A percentile compares a stretch with the other conserved stretches of the same genome.
Evolutionary conservation across 2,888 invertebrate genomes (phyloP).

Genomic region (Lumbricus terrestris): DNA sequence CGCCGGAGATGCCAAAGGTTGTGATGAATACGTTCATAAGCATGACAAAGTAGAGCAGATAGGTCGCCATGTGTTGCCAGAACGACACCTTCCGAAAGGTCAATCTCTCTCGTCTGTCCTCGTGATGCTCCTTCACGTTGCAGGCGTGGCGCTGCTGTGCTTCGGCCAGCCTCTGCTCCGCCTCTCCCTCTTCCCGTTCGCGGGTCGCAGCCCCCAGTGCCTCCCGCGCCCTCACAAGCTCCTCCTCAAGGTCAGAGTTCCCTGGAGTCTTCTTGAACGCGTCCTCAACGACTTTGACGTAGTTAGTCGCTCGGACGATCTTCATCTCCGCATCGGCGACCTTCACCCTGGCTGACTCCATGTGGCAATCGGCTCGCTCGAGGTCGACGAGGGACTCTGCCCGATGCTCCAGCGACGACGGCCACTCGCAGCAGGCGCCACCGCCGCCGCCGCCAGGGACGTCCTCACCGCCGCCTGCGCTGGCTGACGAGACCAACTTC

Average conservation of each 20-base stretch:
- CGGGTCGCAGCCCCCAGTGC: conserved; percentile 34
- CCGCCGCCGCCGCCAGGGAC: conserved; percentile 26
- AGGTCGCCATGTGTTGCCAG: conserved; percentile 43
- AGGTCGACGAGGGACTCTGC: conserved; percentile 38
- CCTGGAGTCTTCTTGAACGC: conserved; percentile 39
- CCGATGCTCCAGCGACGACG: conserved; percentile 25
- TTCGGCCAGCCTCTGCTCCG: conserved; percentile 39
- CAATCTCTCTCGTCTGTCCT: conserved; percentile 38
- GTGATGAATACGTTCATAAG: conserved; percentile 42
- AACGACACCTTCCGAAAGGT: conserved; percentile 40
- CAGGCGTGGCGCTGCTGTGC: conserved; percentile 39
- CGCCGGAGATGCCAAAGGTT: conserved; percentile 41
- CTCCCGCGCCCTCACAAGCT: conserved; percentile 36
- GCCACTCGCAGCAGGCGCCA: conserved; percentile 34
- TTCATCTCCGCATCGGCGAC: conserved; percentile 40
- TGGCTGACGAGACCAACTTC: not conserved
- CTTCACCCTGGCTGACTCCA: conserved; percentile 39
- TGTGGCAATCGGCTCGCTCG: conserved; percentile 38
- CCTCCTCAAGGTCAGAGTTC: conserved; percentile 39
- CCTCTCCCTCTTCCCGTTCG: conserved; percentile 40
- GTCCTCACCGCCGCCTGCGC: conserved; percentile 14
- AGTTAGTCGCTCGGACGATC: conserved; percentile 38
- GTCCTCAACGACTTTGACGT: conserved; percentile 40
- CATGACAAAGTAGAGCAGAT: conserved; percentile 40
- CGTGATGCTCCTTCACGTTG: conserved; percentile 38